phyloP scores from a whole-genome alignment of 2,888 invertebrate species.

The Malthinus seriepunctatus region DNA sequence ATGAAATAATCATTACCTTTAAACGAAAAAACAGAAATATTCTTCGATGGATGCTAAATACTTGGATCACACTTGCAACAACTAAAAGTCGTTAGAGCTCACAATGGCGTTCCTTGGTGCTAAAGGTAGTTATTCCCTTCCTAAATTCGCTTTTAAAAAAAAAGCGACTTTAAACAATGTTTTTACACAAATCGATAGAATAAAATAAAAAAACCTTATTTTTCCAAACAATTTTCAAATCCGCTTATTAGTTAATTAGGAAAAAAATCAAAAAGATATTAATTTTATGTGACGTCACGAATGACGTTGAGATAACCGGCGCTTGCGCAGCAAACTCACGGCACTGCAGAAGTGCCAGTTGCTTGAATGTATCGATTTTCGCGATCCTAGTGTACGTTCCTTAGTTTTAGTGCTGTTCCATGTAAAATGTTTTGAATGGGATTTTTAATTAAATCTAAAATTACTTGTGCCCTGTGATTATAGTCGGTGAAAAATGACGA shows the following conservation, averaged over 20 bases:
- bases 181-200: not conserved
- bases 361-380: conserved; percentile 81
- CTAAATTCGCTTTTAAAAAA: conserved; percentile 15
- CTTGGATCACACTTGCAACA: conserved; percentile 68
- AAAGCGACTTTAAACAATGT: conserved; percentile 2
- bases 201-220: conserved; percentile 18
- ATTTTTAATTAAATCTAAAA: conserved; percentile 71
- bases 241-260: conserved; percentile 21
- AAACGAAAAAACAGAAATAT: conserved; percentile 57
- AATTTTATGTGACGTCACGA: conserved; percentile 47
- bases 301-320: conserved; percentile 50
- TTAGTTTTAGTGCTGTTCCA: conserved; percentile 73
- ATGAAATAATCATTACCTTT: conserved; percentile 47
- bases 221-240: conserved; percentile 18
- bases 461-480: conserved; percentile 69
- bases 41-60: conserved; percentile 70
- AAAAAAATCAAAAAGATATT: conserved; percentile 31
- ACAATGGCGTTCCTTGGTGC: conserved; percentile 79
- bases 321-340: conserved; percentile 58
- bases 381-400: conserved; percentile 73
- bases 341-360: conserved; percentile 66
- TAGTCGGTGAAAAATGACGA: conserved; percentile 77
- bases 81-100: conserved; percentile 76
- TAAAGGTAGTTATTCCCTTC: conserved; percentile 44
- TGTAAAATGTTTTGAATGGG: conserved; percentile 78